Evolutionary conservation across 1,140 invertebrate genomes (phyloP).

Genomic region (Gryon sp.): DNA sequence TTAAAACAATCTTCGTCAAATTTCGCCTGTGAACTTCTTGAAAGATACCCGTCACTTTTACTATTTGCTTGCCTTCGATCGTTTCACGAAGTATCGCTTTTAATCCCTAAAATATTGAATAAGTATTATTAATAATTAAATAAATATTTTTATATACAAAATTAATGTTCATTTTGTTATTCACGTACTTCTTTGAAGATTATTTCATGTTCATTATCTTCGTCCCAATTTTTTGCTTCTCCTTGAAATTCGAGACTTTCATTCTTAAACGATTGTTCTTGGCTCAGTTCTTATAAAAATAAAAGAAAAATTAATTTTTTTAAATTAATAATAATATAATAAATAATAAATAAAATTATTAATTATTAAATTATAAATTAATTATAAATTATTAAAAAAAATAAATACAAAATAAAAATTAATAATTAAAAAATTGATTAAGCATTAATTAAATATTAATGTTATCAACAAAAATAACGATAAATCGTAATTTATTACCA

Average conservation of each 20-base stretch:
- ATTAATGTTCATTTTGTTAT: too few relatives aligned
- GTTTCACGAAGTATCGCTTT: constrained; percentile 37
- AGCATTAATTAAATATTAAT: too few relatives aligned
- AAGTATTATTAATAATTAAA: too few relatives aligned
- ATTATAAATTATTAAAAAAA: not conserved
- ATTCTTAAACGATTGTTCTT: constrained; percentile 23
- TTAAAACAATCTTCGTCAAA: constrained; percentile 42
- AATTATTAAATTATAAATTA: not conserved
- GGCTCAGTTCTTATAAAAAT: constrained; percentile 17
- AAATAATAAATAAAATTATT: not conserved
- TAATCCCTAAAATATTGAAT: constrained; percentile 19
- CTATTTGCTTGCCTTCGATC: constrained; percentile 44
- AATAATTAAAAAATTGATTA: too few relatives aligned
- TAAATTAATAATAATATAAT: not conserved
- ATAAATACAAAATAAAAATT: too few relatives aligned
- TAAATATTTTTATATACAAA: too few relatives aligned
- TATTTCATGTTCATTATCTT: constrained; percentile 29
- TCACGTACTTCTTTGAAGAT: constrained; percentile 48
- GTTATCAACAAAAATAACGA: too few relatives aligned
- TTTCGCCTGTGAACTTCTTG: constrained; percentile 47
- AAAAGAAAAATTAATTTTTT: not conserved
- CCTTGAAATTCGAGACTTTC: constrained; percentile 14
- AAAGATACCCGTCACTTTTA: constrained; percentile 48
- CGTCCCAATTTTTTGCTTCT: constrained; percentile 20
- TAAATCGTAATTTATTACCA: too few relatives aligned